Evolutionary conservation across 1,140 invertebrate genomes (phyloP).

Genomic region (Drosophila ironensis): DNA sequence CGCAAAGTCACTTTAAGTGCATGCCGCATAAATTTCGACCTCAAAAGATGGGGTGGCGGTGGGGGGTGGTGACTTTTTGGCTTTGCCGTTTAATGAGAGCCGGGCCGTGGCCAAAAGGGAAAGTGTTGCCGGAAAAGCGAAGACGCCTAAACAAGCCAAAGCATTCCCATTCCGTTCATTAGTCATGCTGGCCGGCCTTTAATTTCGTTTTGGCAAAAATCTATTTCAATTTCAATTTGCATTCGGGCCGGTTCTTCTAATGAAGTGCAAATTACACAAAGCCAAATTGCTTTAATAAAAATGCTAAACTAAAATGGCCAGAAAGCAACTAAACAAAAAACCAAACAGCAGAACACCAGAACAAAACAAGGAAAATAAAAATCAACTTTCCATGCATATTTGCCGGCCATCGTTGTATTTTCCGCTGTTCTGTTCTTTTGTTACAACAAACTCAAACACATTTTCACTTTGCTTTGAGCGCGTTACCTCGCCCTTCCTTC

Average conservation of each 20-base stretch:
- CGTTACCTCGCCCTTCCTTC: too few species aligned
- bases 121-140: neutral
- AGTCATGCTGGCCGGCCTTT: too few species aligned
- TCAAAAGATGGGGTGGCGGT: conserved; percentile 30
- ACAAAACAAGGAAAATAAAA: conserved; percentile 16
- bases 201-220: neutral
- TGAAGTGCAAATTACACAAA: conserved; percentile 78
- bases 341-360: neutral
- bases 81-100: too few species aligned
- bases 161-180: conserved; percentile 3
- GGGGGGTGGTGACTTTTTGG: too few species aligned
- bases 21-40: conserved; percentile 55
- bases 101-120: too few species aligned
- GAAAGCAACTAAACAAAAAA: too few species aligned
- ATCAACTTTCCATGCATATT: conserved; percentile 47
- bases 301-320: conserved; percentile 47
- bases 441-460: conserved; percentile 73
- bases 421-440: conserved; percentile 2
- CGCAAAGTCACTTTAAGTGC: conserved; percentile 69
- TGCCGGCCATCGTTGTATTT: conserved; percentile 3
- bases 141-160: neutral
- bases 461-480: conserved; percentile 70
- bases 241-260: conserved; percentile 32
- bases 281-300: conserved; percentile 58
- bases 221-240: conserved; percentile 37